Evolutionary conservation across 1,140 invertebrate species (phyloP).

Genomic region (Zaprionus vittiger): DNA sequence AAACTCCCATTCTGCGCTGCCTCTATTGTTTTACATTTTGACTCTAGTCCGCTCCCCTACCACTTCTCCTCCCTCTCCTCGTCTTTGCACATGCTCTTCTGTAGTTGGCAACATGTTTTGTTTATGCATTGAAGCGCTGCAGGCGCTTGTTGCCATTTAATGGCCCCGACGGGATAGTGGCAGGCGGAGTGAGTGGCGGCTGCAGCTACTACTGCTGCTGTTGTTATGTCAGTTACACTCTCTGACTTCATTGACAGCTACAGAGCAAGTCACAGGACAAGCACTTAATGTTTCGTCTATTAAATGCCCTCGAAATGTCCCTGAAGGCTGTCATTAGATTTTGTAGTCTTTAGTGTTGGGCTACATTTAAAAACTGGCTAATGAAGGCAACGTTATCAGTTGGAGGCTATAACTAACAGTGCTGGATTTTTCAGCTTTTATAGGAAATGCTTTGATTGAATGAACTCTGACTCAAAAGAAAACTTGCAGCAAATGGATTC

Average conservation of each 20-base stretch:
- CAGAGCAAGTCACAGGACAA: slow-evolving; percentile 12
- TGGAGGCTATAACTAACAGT: neutral
- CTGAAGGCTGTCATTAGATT: neutral
- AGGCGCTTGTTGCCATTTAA: slow-evolving; percentile 37
- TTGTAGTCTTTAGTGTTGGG: neutral
- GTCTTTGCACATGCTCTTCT: neutral
- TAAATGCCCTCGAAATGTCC: slow-evolving; percentile 8
- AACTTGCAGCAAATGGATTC: too few relatives aligned
- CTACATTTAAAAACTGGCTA: neutral
- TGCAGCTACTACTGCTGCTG: neutral
- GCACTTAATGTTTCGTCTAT: slow-evolving; percentile 10
- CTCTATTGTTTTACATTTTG: slow-evolving; percentile 23
- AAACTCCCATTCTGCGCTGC: slow-evolving; percentile 2
- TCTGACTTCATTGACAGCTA: slow-evolving; percentile 49
- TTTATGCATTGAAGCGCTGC: slow-evolving; percentile 63
- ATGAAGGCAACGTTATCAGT: neutral
- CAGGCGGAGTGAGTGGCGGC: neutral
- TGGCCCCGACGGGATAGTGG: slow-evolving; percentile 1
- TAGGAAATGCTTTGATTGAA: neutral
- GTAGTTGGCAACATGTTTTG: slow-evolving; percentile 60
- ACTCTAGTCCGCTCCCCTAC: neutral
- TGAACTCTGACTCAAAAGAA: too few relatives aligned
- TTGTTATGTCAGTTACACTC: slow-evolving; percentile 40
- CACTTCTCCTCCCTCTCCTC: neutral
- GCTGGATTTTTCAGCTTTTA: neutral